Percentiles rank a stretch among this genome's conserved stretches.
Conservation (phyloP, 1,140 invertebrate genomes). For the Dendroctonus valens region DNA sequence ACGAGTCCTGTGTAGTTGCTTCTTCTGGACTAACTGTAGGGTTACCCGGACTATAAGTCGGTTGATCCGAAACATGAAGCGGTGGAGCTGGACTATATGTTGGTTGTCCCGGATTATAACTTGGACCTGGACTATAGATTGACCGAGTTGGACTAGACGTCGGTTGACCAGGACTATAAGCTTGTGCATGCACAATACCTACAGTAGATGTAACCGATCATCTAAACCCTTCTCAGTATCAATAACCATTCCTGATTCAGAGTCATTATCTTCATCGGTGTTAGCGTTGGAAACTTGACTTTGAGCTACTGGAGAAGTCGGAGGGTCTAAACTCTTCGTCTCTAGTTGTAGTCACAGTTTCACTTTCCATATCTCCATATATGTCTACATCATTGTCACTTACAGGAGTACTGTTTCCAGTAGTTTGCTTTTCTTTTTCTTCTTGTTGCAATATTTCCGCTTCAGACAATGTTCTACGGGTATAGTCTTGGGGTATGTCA, state of each 20-base stretch:
- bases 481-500: constrained; percentile 45
- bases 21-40: constrained; percentile 20
- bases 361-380: constrained; percentile 61
- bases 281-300: constrained; percentile 17
- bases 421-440: constrained; percentile 32
- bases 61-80: constrained; percentile 3
- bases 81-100: constrained; percentile 17
- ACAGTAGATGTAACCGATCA: constrained; percentile 35
- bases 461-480: constrained; percentile 39
- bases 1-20: background rate
- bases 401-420: constrained; percentile 36
- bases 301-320: constrained; percentile 48
- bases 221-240: constrained; percentile 54
- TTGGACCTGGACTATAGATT: background rate
- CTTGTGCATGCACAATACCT: background rate
- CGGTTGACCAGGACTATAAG: constrained; percentile 16
- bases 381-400: constrained; percentile 54
- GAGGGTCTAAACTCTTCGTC: constrained; percentile 34
- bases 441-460: constrained; percentile 22
- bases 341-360: constrained; percentile 47
- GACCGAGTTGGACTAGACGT: constrained; percentile 10
- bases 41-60: constrained; percentile 14
- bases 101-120: constrained; percentile 15
- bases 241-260: constrained; percentile 65
- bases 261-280: constrained; percentile 55